These are phyloP conservation scores for Gastrophysa polygoni DNA, from an alignment of 2,888 invertebrate species.

Conservation along the genomic window DNA sequence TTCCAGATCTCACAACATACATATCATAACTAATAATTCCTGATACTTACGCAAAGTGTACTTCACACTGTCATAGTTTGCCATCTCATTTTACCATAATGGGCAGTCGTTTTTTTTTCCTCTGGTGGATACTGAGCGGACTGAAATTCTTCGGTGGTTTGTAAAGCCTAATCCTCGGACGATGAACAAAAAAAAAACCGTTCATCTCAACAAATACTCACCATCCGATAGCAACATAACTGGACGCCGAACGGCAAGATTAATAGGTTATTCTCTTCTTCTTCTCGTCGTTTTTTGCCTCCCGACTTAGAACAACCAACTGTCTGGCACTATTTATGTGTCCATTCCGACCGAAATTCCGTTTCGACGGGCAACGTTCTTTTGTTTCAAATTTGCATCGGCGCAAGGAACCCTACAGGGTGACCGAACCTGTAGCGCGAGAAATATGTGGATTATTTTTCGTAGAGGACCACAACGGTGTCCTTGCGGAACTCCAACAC, in stretches of 20 bases:
- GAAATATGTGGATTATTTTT: too few species aligned
- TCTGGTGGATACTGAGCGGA: too few species aligned
- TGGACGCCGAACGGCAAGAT: slow-evolving; percentile 14
- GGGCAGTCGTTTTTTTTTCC: too few species aligned
- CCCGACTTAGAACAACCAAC: slow-evolving; percentile 8
- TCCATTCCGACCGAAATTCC: slow-evolving; percentile 23
- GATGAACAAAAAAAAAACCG: neutral
- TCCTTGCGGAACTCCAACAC: neutral
- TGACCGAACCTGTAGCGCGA: too few species aligned
- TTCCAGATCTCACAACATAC: too few species aligned
- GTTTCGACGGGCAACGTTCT: slow-evolving; percentile 4
- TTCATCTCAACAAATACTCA: neutral
- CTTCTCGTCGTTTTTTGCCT: neutral
- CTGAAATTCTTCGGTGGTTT: neutral
- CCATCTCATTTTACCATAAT: too few species aligned
- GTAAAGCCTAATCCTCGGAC: neutral
- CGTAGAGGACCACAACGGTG: neutral
- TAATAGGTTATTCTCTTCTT: slow-evolving; percentile 17
- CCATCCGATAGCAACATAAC: slow-evolving; percentile 3
- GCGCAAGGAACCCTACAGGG: neutral
- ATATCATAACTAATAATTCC: too few species aligned
- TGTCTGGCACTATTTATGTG: slow-evolving; percentile 27
- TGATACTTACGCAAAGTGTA: too few species aligned
- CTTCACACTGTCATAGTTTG: too few species aligned
- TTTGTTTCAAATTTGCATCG: slow-evolving; percentile 25